Evolutionary conservation across 2,888 invertebrate genomes (phyloP), one percentile per base, ranked within the genome.

Genomic region (Calameuta filiformis): DNA sequence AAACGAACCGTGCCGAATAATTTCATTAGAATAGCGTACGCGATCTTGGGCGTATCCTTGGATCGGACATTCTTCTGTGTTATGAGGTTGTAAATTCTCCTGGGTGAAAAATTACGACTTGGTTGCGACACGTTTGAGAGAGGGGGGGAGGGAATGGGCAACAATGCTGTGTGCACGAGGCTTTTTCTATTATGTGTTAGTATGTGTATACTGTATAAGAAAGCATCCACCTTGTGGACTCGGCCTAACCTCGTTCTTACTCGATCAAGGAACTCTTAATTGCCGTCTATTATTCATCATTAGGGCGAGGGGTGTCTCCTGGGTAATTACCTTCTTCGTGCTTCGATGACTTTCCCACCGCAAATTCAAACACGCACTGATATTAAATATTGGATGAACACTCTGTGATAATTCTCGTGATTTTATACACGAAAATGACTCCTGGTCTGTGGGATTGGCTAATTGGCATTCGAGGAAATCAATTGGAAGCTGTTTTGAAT

Each of bases 41-140:
- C 15, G 93, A 93, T 92, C 91, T 68, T 35, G 69, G 35, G 31
- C 34, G 73, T 89, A 89, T 85, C 85, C 87, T 84, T 90, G 23
- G 56, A 9, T 56, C 23, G 56, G 56, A 23, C 56, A 56, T 56
- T 56, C 56, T 56, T 56, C 15, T 56, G 9, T 23, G 56, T 23
- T 23, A 56, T 23, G 9, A 56, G 23, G 23, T 23, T 9, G 23
- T 56, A 56, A 56, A 56, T 56, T 56, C 6, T 56, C 15, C 56
- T 56, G 23, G 56, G 9, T 56, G 56, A 9, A 56, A 23, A 56
- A 56, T 56, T 56, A 56, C 56, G 9, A 23, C 9, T 15, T 56
- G 23, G 56, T 56, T 56, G 56, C 56, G 23, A 56, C 23, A 56
- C 56, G 40, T 40, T 40, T 9, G 15, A 23, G 56, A 9, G 56